phyloP scores from a whole-genome alignment of 2,888 invertebrate species.

The Apodemia hepburni region DNA sequence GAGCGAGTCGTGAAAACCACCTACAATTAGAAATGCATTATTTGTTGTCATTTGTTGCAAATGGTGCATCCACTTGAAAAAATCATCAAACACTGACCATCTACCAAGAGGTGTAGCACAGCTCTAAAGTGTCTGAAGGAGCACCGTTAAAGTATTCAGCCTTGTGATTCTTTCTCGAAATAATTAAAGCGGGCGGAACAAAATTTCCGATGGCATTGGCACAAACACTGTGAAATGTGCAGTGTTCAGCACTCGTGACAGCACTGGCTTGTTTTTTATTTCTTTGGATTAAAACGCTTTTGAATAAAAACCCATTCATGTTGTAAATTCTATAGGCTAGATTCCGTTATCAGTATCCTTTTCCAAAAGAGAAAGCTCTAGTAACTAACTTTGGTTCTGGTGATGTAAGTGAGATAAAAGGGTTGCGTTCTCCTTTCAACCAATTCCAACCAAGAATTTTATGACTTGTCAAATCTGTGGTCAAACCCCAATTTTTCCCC shows the following conservation, averaged over 20 bases:
- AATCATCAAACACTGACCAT: conserved; percentile 15
- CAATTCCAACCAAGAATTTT: not conserved
- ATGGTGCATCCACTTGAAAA: conserved; percentile 25
- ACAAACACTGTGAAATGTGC: conserved; percentile 23
- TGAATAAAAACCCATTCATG: conserved; percentile 48
- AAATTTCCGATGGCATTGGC: conserved; percentile 20
- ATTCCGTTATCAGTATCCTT: not conserved
- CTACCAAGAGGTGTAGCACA: not conserved
- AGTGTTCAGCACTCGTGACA: conserved; percentile 41
- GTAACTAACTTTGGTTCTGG: not conserved
- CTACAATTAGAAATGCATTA: conserved; percentile 17
- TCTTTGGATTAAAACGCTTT: conserved; percentile 39
- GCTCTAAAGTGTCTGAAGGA: conserved; percentile 21
- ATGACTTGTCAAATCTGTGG: not conserved
- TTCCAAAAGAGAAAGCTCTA: not conserved
- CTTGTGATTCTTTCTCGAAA: conserved; percentile 24
- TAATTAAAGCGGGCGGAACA: conserved; percentile 20
- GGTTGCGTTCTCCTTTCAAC: not conserved
- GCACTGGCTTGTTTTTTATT: conserved; percentile 41
- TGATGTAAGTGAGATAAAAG: not conserved
- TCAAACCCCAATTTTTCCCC: not conserved
- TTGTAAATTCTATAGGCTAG: conserved; percentile 34
- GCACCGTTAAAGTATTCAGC: conserved; percentile 22
- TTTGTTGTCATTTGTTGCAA: conserved; percentile 20
- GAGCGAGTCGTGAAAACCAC: too few species aligned